These are phyloP conservation scores for Tenthredo notha DNA, from an alignment of 2,888 invertebrate species.

Conservation along the genomic window DNA sequence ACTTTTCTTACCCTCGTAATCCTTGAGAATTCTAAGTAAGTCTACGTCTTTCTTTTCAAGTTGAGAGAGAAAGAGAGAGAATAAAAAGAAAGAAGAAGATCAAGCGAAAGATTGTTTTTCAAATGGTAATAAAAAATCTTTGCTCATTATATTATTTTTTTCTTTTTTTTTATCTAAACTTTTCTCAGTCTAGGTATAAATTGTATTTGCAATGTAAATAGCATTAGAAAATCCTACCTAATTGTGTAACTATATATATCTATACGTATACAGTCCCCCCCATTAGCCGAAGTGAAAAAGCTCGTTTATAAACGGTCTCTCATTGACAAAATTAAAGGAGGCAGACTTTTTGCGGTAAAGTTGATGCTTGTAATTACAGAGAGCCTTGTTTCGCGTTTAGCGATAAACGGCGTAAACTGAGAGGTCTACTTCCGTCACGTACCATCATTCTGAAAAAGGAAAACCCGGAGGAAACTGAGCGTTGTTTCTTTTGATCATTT, in stretches of 20 bases:
- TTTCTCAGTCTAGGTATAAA: not conserved
- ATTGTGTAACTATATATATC: not conserved
- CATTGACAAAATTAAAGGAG: not conserved
- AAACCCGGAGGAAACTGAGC: not conserved
- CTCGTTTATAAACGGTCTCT: not conserved
- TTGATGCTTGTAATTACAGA: not conserved
- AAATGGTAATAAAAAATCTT: not conserved
- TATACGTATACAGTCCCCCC: not conserved
- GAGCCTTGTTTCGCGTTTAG: not conserved
- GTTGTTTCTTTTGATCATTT: conserved; percentile 14
- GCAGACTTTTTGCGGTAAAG: not conserved
- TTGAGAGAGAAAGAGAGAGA: not conserved
- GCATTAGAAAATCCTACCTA: not conserved
- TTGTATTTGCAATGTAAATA: not conserved
- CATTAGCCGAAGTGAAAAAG: not conserved
- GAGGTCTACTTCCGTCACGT: not conserved
- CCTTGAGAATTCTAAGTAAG: not conserved
- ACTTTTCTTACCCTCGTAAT: not conserved
- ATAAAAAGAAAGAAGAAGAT: not conserved
- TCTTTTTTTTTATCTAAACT: not conserved
- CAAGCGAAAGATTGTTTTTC: not conserved
- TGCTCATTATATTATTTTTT: not conserved
- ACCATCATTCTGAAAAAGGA: not conserved
- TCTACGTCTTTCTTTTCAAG: not conserved
- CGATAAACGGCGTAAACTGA: not conserved